Conservation (phyloP, 2,797 vertebrate species). For the Cryptoblepharus egeriae region DNA sequence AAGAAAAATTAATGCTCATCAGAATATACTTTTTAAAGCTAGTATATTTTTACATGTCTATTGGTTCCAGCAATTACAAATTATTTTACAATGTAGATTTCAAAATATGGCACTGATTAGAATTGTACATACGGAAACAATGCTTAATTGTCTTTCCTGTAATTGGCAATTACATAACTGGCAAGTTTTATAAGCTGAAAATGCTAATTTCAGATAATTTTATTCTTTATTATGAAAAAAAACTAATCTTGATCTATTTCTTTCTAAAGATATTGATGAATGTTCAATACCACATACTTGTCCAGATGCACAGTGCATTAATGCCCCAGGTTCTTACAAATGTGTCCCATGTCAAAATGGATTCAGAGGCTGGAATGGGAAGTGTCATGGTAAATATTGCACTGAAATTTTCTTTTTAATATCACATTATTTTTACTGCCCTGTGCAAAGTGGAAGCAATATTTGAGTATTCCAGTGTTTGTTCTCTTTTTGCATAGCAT, state of each 20-base stretch:
- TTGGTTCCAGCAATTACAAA: background rate
- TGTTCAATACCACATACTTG: slow-evolving; percentile 82
- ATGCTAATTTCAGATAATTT: background rate
- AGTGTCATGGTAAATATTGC: slow-evolving; percentile 85
- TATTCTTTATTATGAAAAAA: background rate
- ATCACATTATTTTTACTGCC: background rate
- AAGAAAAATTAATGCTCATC: slow-evolving; percentile 34
- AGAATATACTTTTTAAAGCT: background rate
- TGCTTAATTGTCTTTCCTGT: too few species aligned
- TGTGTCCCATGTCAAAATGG: slow-evolving; percentile 88
- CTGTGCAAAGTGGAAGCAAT: background rate
- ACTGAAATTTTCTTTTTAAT: slow-evolving; percentile 10
- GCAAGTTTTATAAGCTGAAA: too few species aligned
- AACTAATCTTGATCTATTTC: slow-evolving; percentile 23
- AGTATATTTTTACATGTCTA: background rate
- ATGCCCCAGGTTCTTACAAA: slow-evolving; percentile 86
- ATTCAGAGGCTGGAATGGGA: slow-evolving; percentile 86
- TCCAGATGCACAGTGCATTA: slow-evolving; percentile 88
- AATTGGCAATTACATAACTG: background rate
- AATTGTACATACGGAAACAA: background rate
- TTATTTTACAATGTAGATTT: background rate
- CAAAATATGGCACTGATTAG: background rate
- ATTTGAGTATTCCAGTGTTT: background rate
- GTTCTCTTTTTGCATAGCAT: background rate
- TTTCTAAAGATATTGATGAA: slow-evolving; percentile 87